Conservation (phyloP, 2,113 vertebrate species). For the Irena cyanogastra region DNA sequence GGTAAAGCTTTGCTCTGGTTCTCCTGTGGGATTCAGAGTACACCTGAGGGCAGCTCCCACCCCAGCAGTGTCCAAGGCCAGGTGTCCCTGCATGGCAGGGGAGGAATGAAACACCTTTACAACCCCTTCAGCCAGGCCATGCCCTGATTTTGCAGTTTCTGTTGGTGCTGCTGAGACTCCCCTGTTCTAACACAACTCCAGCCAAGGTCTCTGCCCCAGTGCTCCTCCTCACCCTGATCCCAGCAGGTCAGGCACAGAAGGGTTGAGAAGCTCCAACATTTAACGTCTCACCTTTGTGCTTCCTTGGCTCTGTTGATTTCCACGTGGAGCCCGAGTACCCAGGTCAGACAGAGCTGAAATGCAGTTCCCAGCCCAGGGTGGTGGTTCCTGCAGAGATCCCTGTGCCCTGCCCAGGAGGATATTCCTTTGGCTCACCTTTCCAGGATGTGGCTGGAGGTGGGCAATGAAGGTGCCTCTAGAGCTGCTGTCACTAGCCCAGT, state of each 20-base stretch:
- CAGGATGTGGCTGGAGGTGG: neutral
- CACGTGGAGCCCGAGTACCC: neutral
- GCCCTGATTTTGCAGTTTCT: neutral
- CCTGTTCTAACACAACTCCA: neutral
- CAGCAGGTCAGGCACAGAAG: neutral
- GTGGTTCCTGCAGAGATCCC: neutral
- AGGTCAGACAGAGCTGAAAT: fast-evolving
- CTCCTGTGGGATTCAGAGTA: neutral
- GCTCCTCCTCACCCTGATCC: neutral
- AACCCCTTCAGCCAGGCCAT: neutral
- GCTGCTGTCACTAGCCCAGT: neutral
- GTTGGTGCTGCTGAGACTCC: neutral
- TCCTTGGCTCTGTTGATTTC: neutral
- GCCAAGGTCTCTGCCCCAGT: fast-evolving
- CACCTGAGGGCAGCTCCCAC: neutral
- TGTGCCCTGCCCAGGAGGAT: no score
- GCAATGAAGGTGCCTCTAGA: neutral
- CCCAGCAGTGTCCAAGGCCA: neutral
- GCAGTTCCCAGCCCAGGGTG: neutral
- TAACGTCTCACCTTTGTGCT: neutral
- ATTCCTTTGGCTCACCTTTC: neutral
- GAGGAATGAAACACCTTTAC: fast-evolving
- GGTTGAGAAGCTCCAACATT: neutral
- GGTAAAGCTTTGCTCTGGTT: neutral
- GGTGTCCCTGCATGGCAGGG: neutral